Base-by-base conservation (phyloP, 2,113 vertebrate species). In the Tretioscincus oriximinensis region DNA sequence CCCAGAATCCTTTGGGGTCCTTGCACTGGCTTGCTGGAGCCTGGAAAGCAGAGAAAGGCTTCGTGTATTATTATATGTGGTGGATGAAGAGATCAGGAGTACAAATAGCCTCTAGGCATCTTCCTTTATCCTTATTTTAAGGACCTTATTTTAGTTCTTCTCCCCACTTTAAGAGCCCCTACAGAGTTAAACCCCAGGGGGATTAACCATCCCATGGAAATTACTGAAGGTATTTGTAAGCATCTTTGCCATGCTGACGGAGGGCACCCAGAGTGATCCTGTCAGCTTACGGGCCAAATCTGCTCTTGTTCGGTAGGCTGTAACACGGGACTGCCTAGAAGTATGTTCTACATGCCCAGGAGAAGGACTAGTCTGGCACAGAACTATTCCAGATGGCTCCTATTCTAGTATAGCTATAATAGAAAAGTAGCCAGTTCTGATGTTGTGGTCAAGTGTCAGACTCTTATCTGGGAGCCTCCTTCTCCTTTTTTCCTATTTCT, bases 1-100 rank as follows among this genome's bases (percentile, higher is more conserved):
- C 80, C 80, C 80, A 81, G 65, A 61, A 81, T 69, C 65, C 45
- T 72, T n/a, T 2, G 7, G 29, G 11, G 3, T n/a, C 63, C 64
- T 22, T 22, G 24, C 18, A 31, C 28, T 29, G 61, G 31, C 61
- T 73, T 28, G 63, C 61, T 1, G 5, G 7, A 11, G 24, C n/a
- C 21, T 1, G 26, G 10, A 1, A 22, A 35, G 61, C 9, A 18
- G 16, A 66, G 24, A 10, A 16, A 45, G 63, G 10, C 9, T n/a
- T 67, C 18, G 1, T 41, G 35, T 28, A 66, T 16, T 63, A 4
- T 24, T 18, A 26, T 9, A 68, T 28, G 47, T 1, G 28, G 8
- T 35, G 47, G 61, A 29, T 31, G 54, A 29, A 80, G 8, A 2
- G 24, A 28, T 41, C 6, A 67, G 29, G 12, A 60, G 18, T 21